Evolutionary conservation across 1,140 invertebrate species (phyloP).

Genomic region (Drosophila neocordata): DNA sequence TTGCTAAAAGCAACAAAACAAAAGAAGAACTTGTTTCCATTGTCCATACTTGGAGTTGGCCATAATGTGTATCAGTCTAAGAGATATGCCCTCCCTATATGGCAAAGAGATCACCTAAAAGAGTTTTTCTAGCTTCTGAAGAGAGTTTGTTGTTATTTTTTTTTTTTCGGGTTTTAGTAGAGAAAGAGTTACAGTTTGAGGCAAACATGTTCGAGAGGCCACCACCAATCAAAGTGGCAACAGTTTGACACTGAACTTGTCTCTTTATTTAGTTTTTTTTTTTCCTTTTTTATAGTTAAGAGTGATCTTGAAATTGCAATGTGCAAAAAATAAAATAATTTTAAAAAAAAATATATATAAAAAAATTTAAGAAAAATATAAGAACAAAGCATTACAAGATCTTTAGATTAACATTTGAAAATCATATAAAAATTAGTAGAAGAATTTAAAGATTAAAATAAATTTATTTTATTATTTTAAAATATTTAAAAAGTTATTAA

Average conservation of each 20-base stretch:
- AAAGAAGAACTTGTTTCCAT: constrained; percentile 73
- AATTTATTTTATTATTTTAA: too few species aligned
- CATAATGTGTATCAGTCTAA: constrained; percentile 35
- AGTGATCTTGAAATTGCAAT: constrained; percentile 35
- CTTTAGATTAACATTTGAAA: too few species aligned
- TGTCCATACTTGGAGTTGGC: constrained; percentile 69
- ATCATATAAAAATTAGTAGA: too few species aligned
- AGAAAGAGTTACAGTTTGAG: background rate
- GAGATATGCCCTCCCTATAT: constrained; percentile 23
- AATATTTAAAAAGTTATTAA: too few species aligned
- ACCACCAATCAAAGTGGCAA: constrained; percentile 29
- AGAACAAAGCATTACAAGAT: too few species aligned
- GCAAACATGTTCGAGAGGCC: constrained; percentile 23
- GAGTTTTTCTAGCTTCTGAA: constrained; percentile 22
- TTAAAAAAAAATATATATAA: too few species aligned
- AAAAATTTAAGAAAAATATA: too few species aligned
- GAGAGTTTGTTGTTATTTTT: constrained; percentile 17
- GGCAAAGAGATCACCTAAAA: constrained; percentile 36
- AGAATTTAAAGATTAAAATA: too few species aligned
- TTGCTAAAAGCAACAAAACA: constrained; percentile 60
- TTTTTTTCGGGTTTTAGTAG: too few species aligned
- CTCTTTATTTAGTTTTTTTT: background rate
- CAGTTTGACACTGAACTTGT: constrained; percentile 71
- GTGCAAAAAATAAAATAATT: too few species aligned
- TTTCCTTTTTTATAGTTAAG: too few species aligned